Conservation (phyloP, 2,888 invertebrate genomes). For the Mesoligia furuncula region DNA sequence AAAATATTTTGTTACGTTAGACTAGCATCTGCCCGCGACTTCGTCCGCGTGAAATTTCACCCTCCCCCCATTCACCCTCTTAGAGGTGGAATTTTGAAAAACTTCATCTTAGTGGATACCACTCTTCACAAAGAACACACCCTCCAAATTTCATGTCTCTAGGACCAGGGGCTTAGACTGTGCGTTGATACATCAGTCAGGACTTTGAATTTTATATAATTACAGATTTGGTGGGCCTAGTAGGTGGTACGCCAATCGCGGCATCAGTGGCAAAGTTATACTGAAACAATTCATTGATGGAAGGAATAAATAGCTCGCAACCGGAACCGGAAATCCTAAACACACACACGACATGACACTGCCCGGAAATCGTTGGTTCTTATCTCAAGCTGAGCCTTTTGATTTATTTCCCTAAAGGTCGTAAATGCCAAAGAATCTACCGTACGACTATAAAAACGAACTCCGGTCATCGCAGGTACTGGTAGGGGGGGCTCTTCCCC, state of each 20-base stretch:
- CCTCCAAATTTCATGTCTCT: too few relatives aligned
- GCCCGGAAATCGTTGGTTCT: constrained; percentile 6
- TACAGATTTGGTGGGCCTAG: not conserved
- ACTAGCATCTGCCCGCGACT: too few relatives aligned
- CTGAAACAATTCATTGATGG: not conserved
- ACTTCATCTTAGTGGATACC: too few relatives aligned
- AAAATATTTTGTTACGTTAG: not conserved
- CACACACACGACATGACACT: constrained; percentile 4
- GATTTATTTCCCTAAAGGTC: constrained; percentile 36
- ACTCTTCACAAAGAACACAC: too few relatives aligned
- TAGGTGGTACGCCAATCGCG: not conserved
- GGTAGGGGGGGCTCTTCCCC: not conserved
- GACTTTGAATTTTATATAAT: too few relatives aligned
- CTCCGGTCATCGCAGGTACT: constrained; percentile 28
- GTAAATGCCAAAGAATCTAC: constrained; percentile 40
- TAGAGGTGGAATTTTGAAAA: too few relatives aligned
- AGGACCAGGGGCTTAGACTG: too few relatives aligned
- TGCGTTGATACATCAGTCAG: too few relatives aligned
- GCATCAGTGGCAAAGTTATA: not conserved
- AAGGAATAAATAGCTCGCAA: not conserved
- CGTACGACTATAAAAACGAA: constrained; percentile 34
- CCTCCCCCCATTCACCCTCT: too few relatives aligned
- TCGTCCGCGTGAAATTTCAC: too few relatives aligned
- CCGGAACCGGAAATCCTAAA: not conserved
- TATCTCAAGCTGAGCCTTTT: constrained; percentile 19